Percentiles rank a stretch among this genome's conserved stretches.
These are phyloP conservation scores for Campaea margaritaria DNA, from an alignment of 2,888 invertebrate genomes.

Conservation along the genomic window DNA sequence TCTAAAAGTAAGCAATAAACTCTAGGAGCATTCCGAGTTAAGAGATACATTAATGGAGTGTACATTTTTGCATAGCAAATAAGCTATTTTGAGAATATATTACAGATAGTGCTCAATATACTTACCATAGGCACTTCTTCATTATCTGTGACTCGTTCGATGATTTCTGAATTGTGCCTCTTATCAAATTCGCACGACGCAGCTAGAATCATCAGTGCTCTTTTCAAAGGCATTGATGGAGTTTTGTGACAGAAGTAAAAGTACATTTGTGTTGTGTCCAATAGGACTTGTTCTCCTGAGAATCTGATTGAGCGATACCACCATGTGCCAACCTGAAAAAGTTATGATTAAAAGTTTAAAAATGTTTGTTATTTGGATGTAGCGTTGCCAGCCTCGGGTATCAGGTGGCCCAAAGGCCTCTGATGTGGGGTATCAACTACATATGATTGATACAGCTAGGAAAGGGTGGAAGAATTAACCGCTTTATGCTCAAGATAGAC, in stretches of 20 bases:
- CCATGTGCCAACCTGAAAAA: slow-evolving; percentile 94
- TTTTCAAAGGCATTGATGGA: slow-evolving; percentile 96
- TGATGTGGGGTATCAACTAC: too few relatives aligned
- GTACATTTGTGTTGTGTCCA: slow-evolving; percentile 99
- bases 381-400: too few relatives aligned
- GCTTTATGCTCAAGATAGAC: too few relatives aligned
- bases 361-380: too few relatives aligned
- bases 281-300: slow-evolving; percentile 97
- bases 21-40: too few relatives aligned
- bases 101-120: slow-evolving; percentile 25
- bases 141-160: slow-evolving; percentile 96
- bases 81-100: not conserved
- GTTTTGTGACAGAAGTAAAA: slow-evolving; percentile 98
- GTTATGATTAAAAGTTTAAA: not conserved
- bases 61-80: not conserved
- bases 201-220: slow-evolving; percentile 98
- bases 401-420: too few relatives aligned
- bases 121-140: slow-evolving; percentile 96
- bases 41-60: too few relatives aligned
- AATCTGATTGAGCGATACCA: slow-evolving; percentile 99
- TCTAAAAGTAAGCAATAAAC: too few relatives aligned
- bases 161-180: slow-evolving; percentile 96
- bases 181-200: slow-evolving; percentile 98
- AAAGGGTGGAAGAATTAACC: too few relatives aligned
- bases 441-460: too few relatives aligned